Conservation (phyloP, 1,140 invertebrate species). For the Paramacrobiotus metropolitanus region DNA sequence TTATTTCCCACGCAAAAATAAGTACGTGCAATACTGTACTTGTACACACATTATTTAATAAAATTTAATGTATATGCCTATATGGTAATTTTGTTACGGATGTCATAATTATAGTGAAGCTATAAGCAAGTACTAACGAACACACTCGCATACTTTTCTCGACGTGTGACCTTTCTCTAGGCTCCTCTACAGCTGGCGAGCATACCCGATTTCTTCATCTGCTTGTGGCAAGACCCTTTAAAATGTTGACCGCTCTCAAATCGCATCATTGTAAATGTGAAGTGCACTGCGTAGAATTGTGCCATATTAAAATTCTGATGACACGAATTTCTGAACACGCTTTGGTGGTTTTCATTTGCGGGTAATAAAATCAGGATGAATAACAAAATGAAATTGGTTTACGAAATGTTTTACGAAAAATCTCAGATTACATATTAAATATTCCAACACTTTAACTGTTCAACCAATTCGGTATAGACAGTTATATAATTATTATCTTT, state of each 20-base stretch:
- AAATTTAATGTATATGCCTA: background rate
- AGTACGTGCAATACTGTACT: background rate
- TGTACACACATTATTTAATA: background rate
- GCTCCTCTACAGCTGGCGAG: background rate
- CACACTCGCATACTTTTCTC: too few relatives aligned
- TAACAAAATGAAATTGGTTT: background rate
- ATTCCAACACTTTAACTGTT: too few relatives aligned
- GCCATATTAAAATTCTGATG: background rate
- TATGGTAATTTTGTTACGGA: background rate
- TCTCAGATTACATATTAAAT: too few relatives aligned
- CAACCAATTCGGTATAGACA: too few relatives aligned
- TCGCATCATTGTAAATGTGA: background rate
- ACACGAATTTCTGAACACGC: background rate
- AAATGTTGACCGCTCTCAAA: background rate
- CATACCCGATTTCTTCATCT: background rate
- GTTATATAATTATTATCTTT: too few relatives aligned
- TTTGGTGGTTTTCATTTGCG: background rate
- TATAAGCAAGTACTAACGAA: too few relatives aligned
- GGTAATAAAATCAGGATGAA: background rate
- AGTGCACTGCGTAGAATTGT: background rate
- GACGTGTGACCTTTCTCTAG: background rate
- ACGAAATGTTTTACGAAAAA: background rate
- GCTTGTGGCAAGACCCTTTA: background rate
- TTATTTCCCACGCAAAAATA: background rate
- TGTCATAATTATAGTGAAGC: too few relatives aligned